Percentiles rank a stretch among this genome's conserved stretches.
phyloP scores from a whole-genome alignment of 1,140 invertebrate genomes.

The Cepaea nemoralis region DNA sequence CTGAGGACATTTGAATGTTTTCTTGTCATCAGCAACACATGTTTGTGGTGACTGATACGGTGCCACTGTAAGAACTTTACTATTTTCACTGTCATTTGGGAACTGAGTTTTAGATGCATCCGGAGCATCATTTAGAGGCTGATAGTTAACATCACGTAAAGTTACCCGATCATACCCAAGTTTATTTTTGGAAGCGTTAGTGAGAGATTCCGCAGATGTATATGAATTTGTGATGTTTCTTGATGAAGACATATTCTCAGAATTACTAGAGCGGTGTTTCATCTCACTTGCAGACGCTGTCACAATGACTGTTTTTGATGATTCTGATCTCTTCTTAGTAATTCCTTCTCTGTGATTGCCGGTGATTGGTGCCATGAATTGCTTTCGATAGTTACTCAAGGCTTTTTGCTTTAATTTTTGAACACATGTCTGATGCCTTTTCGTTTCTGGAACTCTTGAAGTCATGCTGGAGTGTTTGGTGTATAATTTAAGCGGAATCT shows the following conservation, averaged over 20 bases:
- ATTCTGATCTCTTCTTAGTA: background rate
- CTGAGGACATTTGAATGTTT: conserved; percentile 56
- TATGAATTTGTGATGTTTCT: too few species aligned
- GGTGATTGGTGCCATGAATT: background rate
- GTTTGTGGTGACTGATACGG: background rate
- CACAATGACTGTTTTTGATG: background rate
- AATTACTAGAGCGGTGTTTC: too few species aligned
- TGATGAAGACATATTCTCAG: too few species aligned
- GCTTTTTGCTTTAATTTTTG: background rate
- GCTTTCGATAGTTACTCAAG: background rate
- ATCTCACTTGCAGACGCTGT: background rate
- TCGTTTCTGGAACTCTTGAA: background rate
- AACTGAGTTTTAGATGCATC: too few species aligned
- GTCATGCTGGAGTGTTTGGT: background rate
- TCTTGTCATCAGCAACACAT: conserved; percentile 14
- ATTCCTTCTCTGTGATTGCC: background rate
- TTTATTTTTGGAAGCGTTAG: too few species aligned
- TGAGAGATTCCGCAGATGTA: too few species aligned
- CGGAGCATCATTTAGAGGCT: too few species aligned
- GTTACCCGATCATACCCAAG: too few species aligned
- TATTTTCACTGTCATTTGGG: background rate
- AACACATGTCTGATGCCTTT: background rate
- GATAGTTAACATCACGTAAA: too few species aligned
- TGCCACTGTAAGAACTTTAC: background rate
- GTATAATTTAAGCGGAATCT: background rate